Conservation (phyloP, 2,113 vertebrate genomes). For the Pluvianellus socialis region DNA sequence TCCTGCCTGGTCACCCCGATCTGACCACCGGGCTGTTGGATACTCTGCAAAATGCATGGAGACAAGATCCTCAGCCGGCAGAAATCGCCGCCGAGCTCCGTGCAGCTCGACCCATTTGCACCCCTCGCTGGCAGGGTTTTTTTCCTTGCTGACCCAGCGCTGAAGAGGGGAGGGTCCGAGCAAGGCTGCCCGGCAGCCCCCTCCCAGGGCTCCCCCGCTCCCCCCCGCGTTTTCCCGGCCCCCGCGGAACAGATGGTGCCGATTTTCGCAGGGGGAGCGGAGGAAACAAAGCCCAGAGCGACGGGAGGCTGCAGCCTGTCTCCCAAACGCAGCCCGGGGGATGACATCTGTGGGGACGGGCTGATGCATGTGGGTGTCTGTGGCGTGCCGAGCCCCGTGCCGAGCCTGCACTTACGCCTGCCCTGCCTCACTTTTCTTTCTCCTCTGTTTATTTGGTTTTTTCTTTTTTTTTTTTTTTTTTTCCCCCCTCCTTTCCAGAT, state of each 20-base stretch:
- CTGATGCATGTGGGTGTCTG: background rate
- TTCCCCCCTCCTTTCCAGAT: slow-evolving; percentile 12
- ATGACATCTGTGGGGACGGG: slow-evolving; percentile 20
- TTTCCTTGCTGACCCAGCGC: fast-evolving
- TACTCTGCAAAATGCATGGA: fast-evolving
- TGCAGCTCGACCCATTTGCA: fast-evolving
- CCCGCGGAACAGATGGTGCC: background rate
- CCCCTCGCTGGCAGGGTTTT: fast-evolving
- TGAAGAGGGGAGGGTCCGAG: background rate
- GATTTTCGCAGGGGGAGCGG: background rate
- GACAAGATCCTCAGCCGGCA: background rate
- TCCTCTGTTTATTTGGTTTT: background rate
- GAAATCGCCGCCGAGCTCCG: fast-evolving
- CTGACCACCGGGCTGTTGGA: background rate
- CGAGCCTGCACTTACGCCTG: background rate
- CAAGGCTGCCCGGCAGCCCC: background rate
- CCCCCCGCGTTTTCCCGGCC: background rate
- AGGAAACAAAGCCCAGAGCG: slow-evolving; percentile 11
- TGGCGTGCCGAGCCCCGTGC: background rate
- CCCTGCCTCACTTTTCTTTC: background rate
- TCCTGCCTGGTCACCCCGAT: fast-evolving
- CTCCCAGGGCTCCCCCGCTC: background rate
- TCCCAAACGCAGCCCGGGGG: background rate
- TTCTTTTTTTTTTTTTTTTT: background rate
- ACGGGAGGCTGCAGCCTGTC: background rate